Evolutionary conservation across 2,888 invertebrate species (phyloP).

Genomic region (Limenitis camilla): DNA sequence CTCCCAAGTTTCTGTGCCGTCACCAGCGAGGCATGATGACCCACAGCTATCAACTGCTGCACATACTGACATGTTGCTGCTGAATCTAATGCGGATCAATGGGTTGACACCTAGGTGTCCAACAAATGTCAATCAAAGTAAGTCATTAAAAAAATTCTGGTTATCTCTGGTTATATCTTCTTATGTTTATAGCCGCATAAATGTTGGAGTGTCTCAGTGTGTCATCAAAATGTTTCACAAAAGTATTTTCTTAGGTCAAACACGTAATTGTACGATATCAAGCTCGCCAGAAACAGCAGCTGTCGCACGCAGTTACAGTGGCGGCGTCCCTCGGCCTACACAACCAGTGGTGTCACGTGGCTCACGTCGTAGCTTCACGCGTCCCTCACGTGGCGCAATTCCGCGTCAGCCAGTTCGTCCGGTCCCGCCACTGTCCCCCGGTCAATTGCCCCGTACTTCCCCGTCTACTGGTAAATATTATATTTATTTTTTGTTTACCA

Average conservation of each 20-base stretch:
- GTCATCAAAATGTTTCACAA: no score
- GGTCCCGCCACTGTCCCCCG: conserved; percentile 41
- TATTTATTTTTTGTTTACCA: background rate
- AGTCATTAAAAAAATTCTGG: no score
- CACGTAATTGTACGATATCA: background rate
- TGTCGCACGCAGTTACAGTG: no score
- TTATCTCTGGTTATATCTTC: no score
- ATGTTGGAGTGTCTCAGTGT: no score
- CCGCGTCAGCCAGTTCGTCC: conserved; percentile 28
- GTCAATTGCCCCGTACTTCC: conserved; percentile 39
- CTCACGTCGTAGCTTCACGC: no score
- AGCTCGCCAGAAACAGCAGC: no score
- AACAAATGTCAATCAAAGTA: conserved; percentile 40
- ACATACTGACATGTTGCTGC: conserved; percentile 62
- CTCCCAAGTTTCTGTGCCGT: conserved; percentile 10
- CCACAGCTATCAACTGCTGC: conserved; percentile 55
- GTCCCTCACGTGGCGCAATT: conserved; percentile 28
- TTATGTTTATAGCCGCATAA: no score
- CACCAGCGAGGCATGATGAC: conserved; percentile 36
- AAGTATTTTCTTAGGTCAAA: background rate
- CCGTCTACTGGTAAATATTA: conserved; percentile 19
- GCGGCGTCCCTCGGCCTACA: no score
- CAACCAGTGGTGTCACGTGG: no score
- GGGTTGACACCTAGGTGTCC: conserved; percentile 42
- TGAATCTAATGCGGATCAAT: conserved; percentile 64